Evolutionary conservation across 1,140 invertebrate species (phyloP), one percentile per base, ranked within the genome.

Genomic region (Chlorops oryzae): DNA sequence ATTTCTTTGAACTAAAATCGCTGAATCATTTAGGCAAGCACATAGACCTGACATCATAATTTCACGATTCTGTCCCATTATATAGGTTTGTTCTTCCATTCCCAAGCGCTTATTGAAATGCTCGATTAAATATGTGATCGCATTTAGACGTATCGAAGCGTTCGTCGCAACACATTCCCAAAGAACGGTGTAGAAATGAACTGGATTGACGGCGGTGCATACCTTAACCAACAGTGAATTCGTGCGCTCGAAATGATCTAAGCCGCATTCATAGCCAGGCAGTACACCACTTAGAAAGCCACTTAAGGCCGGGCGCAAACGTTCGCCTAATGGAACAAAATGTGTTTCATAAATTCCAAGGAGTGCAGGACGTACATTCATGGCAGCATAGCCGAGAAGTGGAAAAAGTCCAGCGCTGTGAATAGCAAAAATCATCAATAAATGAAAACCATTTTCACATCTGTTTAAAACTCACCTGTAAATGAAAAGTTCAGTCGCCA

Each of bases 321-420:
- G 78, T 56, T 84, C 81, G 25, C 87, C 85, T 34, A 96, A 75
- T 10, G 89, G 88, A 21, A 96, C 82, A 77, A 96, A 92, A 74
- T 94, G 91, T 15, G 82, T 89, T 76, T 96, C 93, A 70, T 95
- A 96, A 46, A 96, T 81, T n/a, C 79, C 82, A 45, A 96, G 70
- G 35, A 96, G 74, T 4, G 81, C 78, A 10, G 90, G 88, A 60
- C 90, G 83, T 7, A 93, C 90, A 72, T 88, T 92, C 84, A 94
- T 94, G 17, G 90, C 90, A 52, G 92, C 90, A 78, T 94, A 84
- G 9, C 86, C 83, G 55, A 96, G 78, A 22, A 96, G 70, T 28
- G 93, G 93, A 74, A 96, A 96, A 13, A 96, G 74, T 9, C 93
- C 92, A 80, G 76, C 63, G 28, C 66, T 72, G 34, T 1, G 47